Percentiles rank a stretch among this genome's conserved stretches.
These are phyloP conservation scores for Rhamphomyia laevipes DNA, from an alignment of 2,888 invertebrate genomes.

Conservation along the genomic window DNA sequence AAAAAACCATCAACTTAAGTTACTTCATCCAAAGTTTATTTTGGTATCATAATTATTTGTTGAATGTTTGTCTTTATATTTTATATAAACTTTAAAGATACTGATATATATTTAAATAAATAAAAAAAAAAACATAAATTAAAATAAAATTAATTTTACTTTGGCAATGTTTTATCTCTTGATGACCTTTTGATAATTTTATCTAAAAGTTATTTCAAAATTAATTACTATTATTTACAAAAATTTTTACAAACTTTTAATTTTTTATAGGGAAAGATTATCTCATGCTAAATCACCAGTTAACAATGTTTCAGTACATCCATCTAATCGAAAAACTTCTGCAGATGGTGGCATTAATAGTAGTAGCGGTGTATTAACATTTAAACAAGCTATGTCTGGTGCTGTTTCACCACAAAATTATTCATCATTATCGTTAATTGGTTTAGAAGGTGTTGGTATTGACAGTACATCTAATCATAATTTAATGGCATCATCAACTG, in stretches of 20 bases:
- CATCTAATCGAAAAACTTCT: constrained; percentile 9
- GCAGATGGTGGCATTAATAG: constrained; percentile 17
- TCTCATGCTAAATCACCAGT: constrained; percentile 27
- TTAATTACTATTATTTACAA: background rate
- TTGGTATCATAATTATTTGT: too few relatives aligned
- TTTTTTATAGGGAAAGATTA: constrained; percentile 26
- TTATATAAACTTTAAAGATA: too few relatives aligned
- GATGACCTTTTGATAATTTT: background rate
- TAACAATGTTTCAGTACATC: constrained; percentile 7
- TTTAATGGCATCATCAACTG: too few relatives aligned
- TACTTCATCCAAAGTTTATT: too few relatives aligned
- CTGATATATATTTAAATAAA: too few relatives aligned
- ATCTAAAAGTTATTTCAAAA: background rate
- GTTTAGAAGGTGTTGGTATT: constrained; percentile 7
- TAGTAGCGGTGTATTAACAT: constrained; percentile 23
- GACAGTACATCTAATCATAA: constrained; percentile 3
- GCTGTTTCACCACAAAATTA: constrained; percentile 34
- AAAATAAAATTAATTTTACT: too few relatives aligned
- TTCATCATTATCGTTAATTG: constrained; percentile 2
- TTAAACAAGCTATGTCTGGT: constrained; percentile 35
- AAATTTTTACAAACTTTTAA: background rate
- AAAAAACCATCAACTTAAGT: too few relatives aligned
- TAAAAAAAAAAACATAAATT: too few relatives aligned
- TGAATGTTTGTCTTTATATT: too few relatives aligned
- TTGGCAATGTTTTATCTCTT: too few relatives aligned